phyloP scores from a whole-genome alignment of 2,113 vertebrate species.

The Brienomyrus longianalis region DNA sequence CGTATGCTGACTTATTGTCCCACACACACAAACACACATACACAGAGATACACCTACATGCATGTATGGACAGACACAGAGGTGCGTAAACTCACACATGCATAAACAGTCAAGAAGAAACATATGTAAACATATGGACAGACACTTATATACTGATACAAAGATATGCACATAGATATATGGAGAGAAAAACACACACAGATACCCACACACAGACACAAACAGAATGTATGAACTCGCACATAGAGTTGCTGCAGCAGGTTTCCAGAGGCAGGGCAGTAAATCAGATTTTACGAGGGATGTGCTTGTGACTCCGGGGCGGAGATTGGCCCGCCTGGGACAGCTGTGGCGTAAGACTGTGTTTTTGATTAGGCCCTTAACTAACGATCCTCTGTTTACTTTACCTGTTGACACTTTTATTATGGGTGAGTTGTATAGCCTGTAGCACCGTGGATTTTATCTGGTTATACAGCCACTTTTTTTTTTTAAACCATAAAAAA shows the following conservation, averaged over 20 bases:
- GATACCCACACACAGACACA: neutral
- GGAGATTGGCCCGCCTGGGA: neutral
- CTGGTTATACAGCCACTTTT: constrained; percentile 33
- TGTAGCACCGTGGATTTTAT: neutral
- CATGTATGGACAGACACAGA: constrained; percentile 10
- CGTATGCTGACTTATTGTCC: neutral
- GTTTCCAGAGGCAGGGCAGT: neutral
- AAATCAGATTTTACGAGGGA: constrained; percentile 3
- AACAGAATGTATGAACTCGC: neutral
- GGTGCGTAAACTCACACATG: constrained; percentile 22
- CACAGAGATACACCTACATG: neutral
- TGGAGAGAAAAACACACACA: neutral
- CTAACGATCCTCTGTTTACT: constrained; percentile 25
- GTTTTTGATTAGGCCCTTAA: neutral
- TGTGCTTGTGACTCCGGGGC: neutral
- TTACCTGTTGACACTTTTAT: neutral
- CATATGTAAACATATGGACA: neutral
- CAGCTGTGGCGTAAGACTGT: neutral
- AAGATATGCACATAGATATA: neutral
- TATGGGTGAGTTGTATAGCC: neutral
- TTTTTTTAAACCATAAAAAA: constrained; percentile 27
- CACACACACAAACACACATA: neutral
- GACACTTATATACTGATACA: neutral
- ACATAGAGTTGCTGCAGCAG: neutral
- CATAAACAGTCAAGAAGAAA: neutral